These are phyloP conservation scores for Abramis brama DNA, from an alignment of 2,113 vertebrate genomes.

Conservation along the genomic window DNA sequence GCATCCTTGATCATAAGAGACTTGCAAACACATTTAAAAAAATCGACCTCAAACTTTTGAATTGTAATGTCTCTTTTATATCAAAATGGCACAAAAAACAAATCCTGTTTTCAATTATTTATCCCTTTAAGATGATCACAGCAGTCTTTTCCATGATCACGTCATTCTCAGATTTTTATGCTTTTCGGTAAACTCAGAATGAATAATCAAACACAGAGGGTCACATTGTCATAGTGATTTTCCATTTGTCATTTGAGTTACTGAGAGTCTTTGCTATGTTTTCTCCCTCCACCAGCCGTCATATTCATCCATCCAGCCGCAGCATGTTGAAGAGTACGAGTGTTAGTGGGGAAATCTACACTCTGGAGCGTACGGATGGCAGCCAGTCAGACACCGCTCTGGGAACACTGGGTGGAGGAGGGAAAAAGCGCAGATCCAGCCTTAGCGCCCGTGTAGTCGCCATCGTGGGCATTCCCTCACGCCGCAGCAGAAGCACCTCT, in stretches of 20 bases:
- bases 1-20: too few relatives aligned
- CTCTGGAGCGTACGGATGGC: conserved; percentile 92
- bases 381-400: conserved; percentile 98
- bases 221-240: not conserved
- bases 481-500: conserved; percentile 91
- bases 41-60: not conserved
- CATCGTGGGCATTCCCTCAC: conserved; percentile 86
- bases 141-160: conserved; percentile 1
- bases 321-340: conserved; percentile 96
- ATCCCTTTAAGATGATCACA: not conserved
- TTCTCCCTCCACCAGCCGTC: conserved; percentile 76
- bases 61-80: not conserved
- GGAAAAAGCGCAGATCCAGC: conserved; percentile 95
- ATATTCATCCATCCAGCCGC: conserved; percentile 89
- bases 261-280: not conserved
- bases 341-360: conserved; percentile 94
- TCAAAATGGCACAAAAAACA: not conserved
- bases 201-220: conserved; percentile 11
- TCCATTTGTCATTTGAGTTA: conserved; percentile 6
- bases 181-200: not conserved
- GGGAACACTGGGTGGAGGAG: conserved; percentile 85
- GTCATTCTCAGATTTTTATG: not conserved
- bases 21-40: not conserved
- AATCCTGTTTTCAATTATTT: not conserved
- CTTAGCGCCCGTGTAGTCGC: conserved; percentile 95